Conservation (phyloP, 2,113 vertebrate genomes). For the Stegostoma tigrinum region DNA sequence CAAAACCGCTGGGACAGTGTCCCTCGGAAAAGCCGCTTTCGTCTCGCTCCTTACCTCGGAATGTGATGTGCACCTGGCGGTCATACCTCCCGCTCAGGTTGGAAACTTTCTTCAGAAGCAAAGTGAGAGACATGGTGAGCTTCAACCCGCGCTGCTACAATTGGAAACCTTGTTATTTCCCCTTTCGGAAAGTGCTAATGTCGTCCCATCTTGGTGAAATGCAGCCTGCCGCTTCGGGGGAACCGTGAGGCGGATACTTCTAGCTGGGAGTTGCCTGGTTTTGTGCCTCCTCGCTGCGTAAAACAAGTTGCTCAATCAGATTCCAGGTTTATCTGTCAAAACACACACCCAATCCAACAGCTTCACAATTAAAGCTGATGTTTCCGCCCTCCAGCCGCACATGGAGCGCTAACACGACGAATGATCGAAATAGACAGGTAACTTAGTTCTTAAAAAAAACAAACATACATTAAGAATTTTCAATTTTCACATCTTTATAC, state of each 20-base stretch:
- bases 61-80: conserved; percentile 70
- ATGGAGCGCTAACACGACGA: neutral
- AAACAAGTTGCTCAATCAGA: neutral
- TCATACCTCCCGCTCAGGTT: conserved; percentile 70
- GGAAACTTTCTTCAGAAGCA: conserved; percentile 61
- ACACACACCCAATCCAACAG: neutral
- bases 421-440: neutral
- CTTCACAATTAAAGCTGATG: neutral
- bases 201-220: neutral
- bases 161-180: neutral
- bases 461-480: neutral
- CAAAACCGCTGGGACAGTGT: no score
- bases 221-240: neutral
- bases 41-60: conserved; percentile 63
- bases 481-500: neutral
- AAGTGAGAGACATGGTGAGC: conserved; percentile 69
- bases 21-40: no score
- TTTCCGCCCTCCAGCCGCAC: neutral
- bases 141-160: neutral
- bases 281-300: neutral
- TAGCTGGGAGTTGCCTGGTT: neutral
- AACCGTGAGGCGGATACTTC: no score
- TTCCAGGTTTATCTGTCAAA: neutral
- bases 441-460: neutral
- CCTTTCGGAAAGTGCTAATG: no score